A percentile compares a stretch with the other conserved stretches of the same genome.
phyloP scores from a whole-genome alignment of 2,113 vertebrate species.

The Microcebus jonahi region DNA sequence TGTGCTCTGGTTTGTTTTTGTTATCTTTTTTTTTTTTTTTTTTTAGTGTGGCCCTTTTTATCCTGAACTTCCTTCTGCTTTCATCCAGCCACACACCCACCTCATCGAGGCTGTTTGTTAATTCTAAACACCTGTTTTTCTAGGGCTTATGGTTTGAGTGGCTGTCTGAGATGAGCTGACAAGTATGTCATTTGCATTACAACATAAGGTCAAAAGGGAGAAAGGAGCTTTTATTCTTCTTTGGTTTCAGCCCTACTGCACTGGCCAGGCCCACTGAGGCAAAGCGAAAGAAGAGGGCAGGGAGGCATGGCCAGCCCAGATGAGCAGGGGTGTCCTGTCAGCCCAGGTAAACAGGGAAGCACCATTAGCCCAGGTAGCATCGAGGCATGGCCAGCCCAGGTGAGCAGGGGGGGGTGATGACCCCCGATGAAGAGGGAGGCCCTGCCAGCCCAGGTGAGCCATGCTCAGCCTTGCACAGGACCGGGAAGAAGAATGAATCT shows the following conservation, averaged over 20 bases:
- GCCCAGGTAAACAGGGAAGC: background rate
- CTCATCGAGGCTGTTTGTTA: background rate
- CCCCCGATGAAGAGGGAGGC: background rate
- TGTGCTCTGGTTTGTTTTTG: background rate
- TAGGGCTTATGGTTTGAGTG: background rate
- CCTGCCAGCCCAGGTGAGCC: background rate
- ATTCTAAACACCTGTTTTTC: background rate
- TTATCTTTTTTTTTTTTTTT: too few relatives aligned
- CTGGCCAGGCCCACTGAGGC: background rate
- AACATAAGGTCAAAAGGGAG: background rate
- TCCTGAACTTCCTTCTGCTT: background rate
- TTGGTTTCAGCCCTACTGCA: background rate
- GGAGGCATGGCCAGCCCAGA: background rate
- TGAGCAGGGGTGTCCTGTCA: too few relatives aligned
- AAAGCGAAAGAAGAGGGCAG: background rate
- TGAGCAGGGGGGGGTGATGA: background rate
- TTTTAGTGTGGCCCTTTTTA: too few relatives aligned
- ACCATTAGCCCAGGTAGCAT: background rate
- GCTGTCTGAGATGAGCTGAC: background rate
- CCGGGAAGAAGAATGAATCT: background rate
- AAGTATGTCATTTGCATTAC: background rate
- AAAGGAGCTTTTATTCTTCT: slow-evolving; percentile 59
- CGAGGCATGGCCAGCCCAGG: background rate
- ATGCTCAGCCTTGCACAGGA: background rate
- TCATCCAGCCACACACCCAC: background rate